Percentiles rank a stretch among this genome's conserved stretches.
Conservation (phyloP, 1,140 invertebrate genomes). For the Adelges cooleyi region DNA sequence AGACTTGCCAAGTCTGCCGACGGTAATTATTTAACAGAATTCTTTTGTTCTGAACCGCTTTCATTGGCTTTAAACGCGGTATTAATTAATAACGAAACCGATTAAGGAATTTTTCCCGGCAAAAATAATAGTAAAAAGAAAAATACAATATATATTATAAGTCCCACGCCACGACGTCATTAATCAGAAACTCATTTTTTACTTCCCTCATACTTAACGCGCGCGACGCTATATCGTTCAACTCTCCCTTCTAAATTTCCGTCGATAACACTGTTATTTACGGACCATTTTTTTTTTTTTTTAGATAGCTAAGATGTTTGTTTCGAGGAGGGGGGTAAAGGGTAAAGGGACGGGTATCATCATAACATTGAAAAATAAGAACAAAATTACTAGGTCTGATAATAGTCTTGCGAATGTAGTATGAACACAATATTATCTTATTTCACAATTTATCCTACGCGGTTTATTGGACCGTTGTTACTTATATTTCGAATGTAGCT, state of each 20-base stretch:
- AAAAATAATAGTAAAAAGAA: neutral
- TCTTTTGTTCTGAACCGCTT: neutral
- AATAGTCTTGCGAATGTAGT: no score
- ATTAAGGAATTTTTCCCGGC: neutral
- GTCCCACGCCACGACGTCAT: neutral
- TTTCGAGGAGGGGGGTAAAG: no score
- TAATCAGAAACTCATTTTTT: slow-evolving; percentile 24
- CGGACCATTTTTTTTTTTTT: no score
- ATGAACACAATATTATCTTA: no score
- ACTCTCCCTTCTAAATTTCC: slow-evolving; percentile 1
- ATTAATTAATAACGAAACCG: slow-evolving; percentile 22
- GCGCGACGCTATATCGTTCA: slow-evolving; percentile 7
- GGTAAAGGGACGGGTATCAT: no score
- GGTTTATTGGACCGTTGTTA: no score
- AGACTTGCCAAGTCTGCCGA: neutral
- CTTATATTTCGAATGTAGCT: no score
- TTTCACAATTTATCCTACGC: no score
- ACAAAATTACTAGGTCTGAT: no score
- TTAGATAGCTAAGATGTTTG: no score
- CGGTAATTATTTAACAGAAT: neutral
- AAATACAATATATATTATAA: no score
- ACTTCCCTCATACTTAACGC: neutral
- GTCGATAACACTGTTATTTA: slow-evolving; percentile 8
- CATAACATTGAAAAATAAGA: no score
- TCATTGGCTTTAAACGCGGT: slow-evolving; percentile 17